Percentiles rank a stretch among this genome's conserved stretches.
Conservation (phyloP, 2,797 vertebrate species). For the Lacerta viridis region DNA sequence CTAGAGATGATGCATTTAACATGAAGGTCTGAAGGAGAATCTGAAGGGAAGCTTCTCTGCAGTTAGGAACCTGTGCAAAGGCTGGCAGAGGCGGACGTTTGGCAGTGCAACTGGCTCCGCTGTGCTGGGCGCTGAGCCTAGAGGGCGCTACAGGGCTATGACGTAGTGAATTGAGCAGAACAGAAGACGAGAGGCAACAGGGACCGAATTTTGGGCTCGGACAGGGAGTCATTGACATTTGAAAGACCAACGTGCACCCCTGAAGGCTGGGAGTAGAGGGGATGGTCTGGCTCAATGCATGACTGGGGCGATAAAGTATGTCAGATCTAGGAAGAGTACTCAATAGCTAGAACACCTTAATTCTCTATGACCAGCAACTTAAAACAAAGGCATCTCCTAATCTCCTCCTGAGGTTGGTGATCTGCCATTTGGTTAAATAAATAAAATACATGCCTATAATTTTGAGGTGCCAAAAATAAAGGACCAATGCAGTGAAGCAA, state of each 20-base stretch:
- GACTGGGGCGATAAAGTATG: not conserved
- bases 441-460: not conserved
- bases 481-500: not conserved
- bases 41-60: not conserved
- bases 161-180: too few relatives aligned
- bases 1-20: not conserved
- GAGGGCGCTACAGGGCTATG: too few relatives aligned
- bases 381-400: not conserved
- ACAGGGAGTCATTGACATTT: too few relatives aligned
- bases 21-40: not conserved
- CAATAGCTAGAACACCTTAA: not conserved
- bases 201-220: too few relatives aligned
- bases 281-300: too few relatives aligned
- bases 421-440: not conserved
- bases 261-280: too few relatives aligned
- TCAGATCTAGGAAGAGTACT: not conserved
- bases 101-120: too few relatives aligned
- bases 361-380: not conserved
- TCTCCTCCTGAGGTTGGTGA: not conserved
- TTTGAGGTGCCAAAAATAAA: not conserved
- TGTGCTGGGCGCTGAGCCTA: too few relatives aligned
- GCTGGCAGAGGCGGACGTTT: not conserved
- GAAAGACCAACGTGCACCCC: too few relatives aligned
- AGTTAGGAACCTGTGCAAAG: not conserved
- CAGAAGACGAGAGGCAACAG: too few relatives aligned